Evolutionary conservation across 2,797 vertebrate species (phyloP).

Genomic region (Carcharodon carcharias): DNA sequence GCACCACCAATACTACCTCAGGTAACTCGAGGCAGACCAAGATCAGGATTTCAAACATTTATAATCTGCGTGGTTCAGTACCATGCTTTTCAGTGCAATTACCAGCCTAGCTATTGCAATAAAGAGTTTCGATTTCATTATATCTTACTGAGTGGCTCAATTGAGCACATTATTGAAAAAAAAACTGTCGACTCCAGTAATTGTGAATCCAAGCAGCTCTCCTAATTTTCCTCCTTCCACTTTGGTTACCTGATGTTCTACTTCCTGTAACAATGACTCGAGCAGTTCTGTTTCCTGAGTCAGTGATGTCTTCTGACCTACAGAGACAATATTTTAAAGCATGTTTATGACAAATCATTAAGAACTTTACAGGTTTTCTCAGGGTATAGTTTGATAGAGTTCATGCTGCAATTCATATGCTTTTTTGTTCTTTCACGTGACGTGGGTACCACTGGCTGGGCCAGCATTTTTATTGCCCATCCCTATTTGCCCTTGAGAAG

Average conservation of each 20-base stretch:
- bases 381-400: background rate
- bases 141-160: background rate
- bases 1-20: background rate
- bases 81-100: background rate
- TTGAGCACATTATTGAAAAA: background rate
- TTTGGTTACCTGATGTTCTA: conserved; percentile 87
- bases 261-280: conserved; percentile 93
- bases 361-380: conserved; percentile 10
- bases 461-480: no score
- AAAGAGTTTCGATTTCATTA: background rate
- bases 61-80: background rate
- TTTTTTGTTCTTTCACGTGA: no score
- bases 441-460: no score
- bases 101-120: background rate
- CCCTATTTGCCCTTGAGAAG: no score
- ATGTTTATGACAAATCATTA: background rate
- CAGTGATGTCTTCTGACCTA: conserved; percentile 96
- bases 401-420: background rate
- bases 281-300: conserved; percentile 97
- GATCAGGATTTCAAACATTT: background rate
- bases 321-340: conserved; percentile 42
- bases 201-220: background rate
- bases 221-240: background rate
- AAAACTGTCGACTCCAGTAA: background rate
- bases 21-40: background rate